phyloP scores from a whole-genome alignment of 2,888 invertebrate genomes.

The Dermolepida albohirtum region DNA sequence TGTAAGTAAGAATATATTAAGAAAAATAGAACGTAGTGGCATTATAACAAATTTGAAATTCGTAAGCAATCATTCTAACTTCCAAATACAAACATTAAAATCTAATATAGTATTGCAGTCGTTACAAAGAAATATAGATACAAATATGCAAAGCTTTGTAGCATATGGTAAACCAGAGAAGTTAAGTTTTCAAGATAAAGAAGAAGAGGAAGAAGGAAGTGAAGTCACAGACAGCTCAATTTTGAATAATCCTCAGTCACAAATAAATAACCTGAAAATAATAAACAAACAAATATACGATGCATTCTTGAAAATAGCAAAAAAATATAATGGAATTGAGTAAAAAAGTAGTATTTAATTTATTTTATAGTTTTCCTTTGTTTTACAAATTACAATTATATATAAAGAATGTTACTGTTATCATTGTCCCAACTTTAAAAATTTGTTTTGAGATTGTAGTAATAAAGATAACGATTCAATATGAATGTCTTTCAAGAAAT shows the following conservation, averaged over 20 bases:
- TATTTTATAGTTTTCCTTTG: not conserved
- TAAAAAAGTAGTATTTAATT: not conserved
- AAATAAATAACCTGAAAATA: constrained; percentile 69
- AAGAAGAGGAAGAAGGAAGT: constrained; percentile 42
- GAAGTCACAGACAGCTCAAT: constrained; percentile 41
- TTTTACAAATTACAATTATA: constrained; percentile 1
- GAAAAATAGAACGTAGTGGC: constrained; percentile 80
- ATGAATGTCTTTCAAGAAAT: too few relatives aligned
- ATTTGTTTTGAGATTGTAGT: too few relatives aligned
- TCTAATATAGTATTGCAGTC: constrained; percentile 71
- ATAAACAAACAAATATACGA: constrained; percentile 73
- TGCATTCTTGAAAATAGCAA: constrained; percentile 46
- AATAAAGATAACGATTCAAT: too few relatives aligned
- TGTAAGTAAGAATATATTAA: constrained; percentile 78
- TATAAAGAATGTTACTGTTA: not conserved
- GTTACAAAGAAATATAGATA: constrained; percentile 74
- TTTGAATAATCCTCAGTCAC: constrained; percentile 60
- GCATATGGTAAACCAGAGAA: constrained; percentile 66
- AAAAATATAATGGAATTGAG: constrained; percentile 10
- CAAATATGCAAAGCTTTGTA: constrained; percentile 66
- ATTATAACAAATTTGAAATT: constrained; percentile 79
- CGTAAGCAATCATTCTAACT: constrained; percentile 70
- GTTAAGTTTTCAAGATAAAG: constrained; percentile 55
- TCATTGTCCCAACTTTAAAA: too few relatives aligned
- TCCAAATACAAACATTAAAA: constrained; percentile 71